Base-by-base conservation (phyloP, 2,113 vertebrate species). In the Myodes glareolus region DNA sequence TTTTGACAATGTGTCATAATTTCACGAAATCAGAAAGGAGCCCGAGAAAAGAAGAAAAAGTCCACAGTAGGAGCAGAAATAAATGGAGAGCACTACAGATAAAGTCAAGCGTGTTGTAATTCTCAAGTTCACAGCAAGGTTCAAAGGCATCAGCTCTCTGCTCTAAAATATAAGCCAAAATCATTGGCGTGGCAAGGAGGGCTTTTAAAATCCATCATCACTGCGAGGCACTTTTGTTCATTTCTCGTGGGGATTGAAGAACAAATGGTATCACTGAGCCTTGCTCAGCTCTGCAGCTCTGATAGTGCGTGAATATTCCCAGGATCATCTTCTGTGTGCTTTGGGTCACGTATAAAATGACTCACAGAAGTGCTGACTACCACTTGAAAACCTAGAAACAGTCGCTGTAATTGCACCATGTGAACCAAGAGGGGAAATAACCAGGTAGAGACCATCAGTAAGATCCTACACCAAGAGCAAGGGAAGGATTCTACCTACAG, bases 81-180 rank as follows among this genome's bases (percentile, higher is more conserved):
- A 68, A 77, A 33, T 73, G 42, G 27, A 89, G 78, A 81, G 19
- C 29, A 78, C 75, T 77, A 77, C 16, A 95, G 86, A 86, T 50
- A 91, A 80, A 91, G 27, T 67, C 33, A 89, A 91, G 84, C 50
- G 77, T 50, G 63, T 45, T 87, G 61, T 72, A 89, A 88, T 86
- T 92, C 76, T 85, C 80, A 97, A 95, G 75, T 92, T 90, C 72
- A 92, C 29, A 92, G 80, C 72, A 92, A 93, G 87, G 92, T 63
- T 82, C 65, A 88, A 81, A 50, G 19, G 25, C 94, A 89, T 86
- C 45, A 86, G 77, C 52, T 89, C 88, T 97, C n/a, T 75, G 10
- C 75, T 94, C 94, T 94, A 95, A 86, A 75, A 33, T 77, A 23
- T 88, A 92, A 78, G 42, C 19, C 77, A 80, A 92, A 92, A 91